Evolutionary conservation across 2,113 vertebrate genomes (phyloP), one percentile per base, ranked within the genome.

Genomic region (Alexandromys fortis): DNA sequence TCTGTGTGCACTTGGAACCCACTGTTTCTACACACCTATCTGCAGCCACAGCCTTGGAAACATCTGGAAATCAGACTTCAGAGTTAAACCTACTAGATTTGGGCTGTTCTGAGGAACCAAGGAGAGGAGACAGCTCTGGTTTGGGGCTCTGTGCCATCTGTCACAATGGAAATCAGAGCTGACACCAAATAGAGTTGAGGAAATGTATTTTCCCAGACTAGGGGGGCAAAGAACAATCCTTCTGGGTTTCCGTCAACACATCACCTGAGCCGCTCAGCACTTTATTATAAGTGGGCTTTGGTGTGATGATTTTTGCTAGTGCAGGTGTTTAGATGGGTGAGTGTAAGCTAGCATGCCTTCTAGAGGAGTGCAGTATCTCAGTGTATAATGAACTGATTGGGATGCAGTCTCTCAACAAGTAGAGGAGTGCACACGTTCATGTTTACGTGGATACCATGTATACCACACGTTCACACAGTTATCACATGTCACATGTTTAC

Each of bases 331-430:
- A 10, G 11, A 12, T 47, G 0, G 42, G 33, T 21, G 21, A 30
- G 1, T 7, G 38, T 22, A 1, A 3, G 7, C 11, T 7, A 4
- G 13, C 2, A 0, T 21, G 21, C 3, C 52, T 28, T 26, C 49
- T 1, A 35, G 45, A 47, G 3, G 16, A 47, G 19, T 0, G 3
- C 10, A 7, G 11, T 12, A 58, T 4, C 12, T 76, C 68, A 68
- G 16, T 35, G 49, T 81, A 26, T 14, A 42, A 26, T 0, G 42
- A 5, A 47, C 19, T 8, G 1, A 17, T 19, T 10, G n/a, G 10
- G 24, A 22, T 42, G 16, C 22, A 52, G 12, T 24, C 26, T 67
- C 63, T 30, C 0, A 68, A 24, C 52, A 49, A 72, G 42, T 2
- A 13, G 28, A 63, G 6, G 49, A 47, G 14, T 5, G 49, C 21